Evolutionary conservation across 2,113 vertebrate genomes (phyloP).

Genomic region (Toxostoma redivivum): DNA sequence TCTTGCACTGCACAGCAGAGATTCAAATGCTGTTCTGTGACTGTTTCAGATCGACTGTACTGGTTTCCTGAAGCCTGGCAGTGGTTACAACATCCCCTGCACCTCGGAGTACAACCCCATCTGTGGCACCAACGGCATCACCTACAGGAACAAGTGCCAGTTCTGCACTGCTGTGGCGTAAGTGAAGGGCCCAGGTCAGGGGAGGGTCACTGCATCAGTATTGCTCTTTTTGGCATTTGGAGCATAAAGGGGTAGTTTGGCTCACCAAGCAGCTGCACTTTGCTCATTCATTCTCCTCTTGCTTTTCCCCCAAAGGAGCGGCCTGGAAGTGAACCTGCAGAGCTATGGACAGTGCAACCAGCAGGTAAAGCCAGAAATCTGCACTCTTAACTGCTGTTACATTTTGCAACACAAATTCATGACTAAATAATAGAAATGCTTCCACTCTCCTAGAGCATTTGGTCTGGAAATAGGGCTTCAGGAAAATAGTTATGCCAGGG

Average conservation of each 20-base stretch:
- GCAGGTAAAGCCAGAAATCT: background rate
- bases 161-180: slow-evolving; percentile 64
- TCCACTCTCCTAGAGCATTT: background rate
- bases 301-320: background rate
- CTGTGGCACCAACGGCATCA: slow-evolving; percentile 63
- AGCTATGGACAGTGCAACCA: background rate
- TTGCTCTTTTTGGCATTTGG: background rate
- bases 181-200: background rate
- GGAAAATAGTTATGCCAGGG: background rate
- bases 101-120: background rate
- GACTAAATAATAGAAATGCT: background rate
- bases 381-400: background rate
- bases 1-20: background rate
- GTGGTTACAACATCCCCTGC: fast-evolving
- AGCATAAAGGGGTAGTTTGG: background rate
- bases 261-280: fast-evolving
- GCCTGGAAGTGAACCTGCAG: background rate
- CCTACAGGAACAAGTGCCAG: slow-evolving; percentile 35
- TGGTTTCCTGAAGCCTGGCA: background rate
- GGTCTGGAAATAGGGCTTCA: background rate
- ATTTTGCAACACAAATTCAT: background rate
- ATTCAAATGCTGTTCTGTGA: background rate
- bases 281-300: background rate
- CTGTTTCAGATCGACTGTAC: slow-evolving; percentile 9
- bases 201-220: background rate